Base-by-base conservation (phyloP, 1,140 invertebrate genomes). In the Listronotus oregonensis region DNA sequence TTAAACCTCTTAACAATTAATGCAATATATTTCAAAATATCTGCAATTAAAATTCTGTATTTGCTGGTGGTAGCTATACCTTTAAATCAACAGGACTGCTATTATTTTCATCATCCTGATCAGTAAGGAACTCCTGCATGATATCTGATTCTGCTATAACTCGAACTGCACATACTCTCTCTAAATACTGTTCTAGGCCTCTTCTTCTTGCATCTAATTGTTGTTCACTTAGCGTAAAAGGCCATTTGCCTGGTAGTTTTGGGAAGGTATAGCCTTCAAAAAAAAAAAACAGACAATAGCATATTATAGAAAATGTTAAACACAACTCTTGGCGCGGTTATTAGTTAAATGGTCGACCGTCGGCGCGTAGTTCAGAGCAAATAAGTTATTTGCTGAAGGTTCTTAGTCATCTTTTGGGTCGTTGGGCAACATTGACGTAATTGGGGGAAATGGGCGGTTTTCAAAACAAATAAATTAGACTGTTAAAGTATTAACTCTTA, bases 211-310 rank as follows among this genome's bases (percentile, higher is more conserved):
- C 88, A 80, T 99, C 97, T 63, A 99, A 80, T 79, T 99, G 97
- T 78, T 99, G 97, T 75, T 99, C 96, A 75, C 93, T 96, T 57
- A 95, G 80, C 78, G 92, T 89, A 78, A 99, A 99, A 47, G 96
- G 95, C 95, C 97, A 99, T 84, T 99, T 99, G 52, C 95, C 95
- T 0, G 98, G 97, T 52, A 99, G 81, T 82, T 98, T 98, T 0
- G 98, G 97, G 79, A 99, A 99, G 78, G 89, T 93, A 79, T 98
- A 99, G 52, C 97, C 84, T 84, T n/a, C n/a, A n/a, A n/a, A n/a
- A n/a, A n/a, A 44, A 67, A 44, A 80, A 21, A 49, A 49, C 11
- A 64, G 21, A 17, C 27, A 17, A 11, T 5, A 14, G 3, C 10
- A 49, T 3, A 49, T 21, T 11, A 14, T 17, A 11, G 10, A 11